Percentiles rank a stretch among this genome's conserved stretches.
phyloP scores from a whole-genome alignment of 92 coral and sea anemone species.

The Epizoanthus stellaris region DNA sequence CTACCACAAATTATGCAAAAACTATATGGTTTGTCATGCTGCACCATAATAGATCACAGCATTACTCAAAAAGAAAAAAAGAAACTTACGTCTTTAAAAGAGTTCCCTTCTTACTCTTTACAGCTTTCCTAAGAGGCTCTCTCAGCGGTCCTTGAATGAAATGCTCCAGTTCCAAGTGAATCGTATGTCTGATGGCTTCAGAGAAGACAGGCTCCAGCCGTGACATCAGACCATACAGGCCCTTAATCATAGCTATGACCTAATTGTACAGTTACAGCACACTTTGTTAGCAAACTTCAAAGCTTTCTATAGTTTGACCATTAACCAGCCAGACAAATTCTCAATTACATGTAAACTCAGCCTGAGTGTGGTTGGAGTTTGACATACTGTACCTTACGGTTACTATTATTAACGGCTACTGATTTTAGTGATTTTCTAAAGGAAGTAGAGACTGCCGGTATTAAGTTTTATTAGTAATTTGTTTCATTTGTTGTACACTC shows the following conservation, averaged over 20 bases:
- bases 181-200: constrained; percentile 90
- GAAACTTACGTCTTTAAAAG: constrained; percentile 89
- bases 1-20: background rate
- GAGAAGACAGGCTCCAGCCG: constrained; percentile 91
- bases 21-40: no score
- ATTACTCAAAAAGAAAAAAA: background rate
- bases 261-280: constrained; percentile 1
- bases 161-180: constrained; percentile 78
- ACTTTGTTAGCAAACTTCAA: no score
- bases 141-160: constrained; percentile 84
- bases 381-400: no score
- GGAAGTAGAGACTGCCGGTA: no score
- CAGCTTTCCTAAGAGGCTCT: constrained; percentile 96
- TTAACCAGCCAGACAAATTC: background rate
- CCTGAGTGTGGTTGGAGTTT: background rate
- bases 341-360: background rate
- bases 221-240: constrained; percentile 93
- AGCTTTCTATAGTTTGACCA: background rate
- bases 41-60: background rate
- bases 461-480: no score
- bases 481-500: no score
- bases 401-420: no score
- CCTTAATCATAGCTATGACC: constrained; percentile 99
- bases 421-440: no score
- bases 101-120: constrained; percentile 90